These are phyloP conservation scores for Rhizoglyphus robini DNA, from an alignment of 1,140 invertebrate species.

Conservation along the genomic window DNA sequence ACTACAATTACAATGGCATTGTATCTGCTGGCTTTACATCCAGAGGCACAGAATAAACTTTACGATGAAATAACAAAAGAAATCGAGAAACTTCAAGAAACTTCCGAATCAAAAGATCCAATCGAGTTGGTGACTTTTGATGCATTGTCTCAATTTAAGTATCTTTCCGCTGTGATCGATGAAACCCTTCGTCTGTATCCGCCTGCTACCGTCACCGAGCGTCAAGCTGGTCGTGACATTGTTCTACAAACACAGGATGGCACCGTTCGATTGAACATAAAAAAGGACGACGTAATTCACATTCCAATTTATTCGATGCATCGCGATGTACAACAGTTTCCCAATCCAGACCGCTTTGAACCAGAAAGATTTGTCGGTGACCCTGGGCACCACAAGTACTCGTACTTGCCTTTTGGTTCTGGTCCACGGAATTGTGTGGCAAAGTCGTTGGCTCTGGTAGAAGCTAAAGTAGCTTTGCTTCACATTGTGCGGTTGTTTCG, in stretches of 20 bases:
- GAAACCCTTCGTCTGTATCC: conserved; percentile 34
- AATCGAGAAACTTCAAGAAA: neutral
- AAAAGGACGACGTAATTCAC: conserved; percentile 34
- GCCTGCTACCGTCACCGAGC: conserved; percentile 28
- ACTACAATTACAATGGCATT: conserved; percentile 41
- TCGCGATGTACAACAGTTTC: conserved; percentile 29
- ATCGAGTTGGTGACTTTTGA: too few relatives aligned
- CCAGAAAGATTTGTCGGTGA: conserved; percentile 21
- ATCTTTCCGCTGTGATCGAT: conserved; percentile 33
- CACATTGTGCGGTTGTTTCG: neutral
- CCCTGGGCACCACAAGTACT: conserved; percentile 24
- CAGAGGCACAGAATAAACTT: conserved; percentile 42
- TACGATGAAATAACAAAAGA: conserved; percentile 36
- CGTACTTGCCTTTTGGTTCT: conserved; percentile 31
- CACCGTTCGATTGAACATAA: conserved; percentile 27
- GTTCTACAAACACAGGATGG: neutral
- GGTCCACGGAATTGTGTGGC: conserved; percentile 33
- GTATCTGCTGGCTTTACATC: conserved; percentile 44
- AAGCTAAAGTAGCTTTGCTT: conserved; percentile 28
- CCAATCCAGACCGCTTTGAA: conserved; percentile 26
- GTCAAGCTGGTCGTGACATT: conserved; percentile 3
- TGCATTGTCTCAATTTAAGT: conserved; percentile 23
- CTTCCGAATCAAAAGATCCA: too few relatives aligned
- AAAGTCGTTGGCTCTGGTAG: conserved; percentile 28
- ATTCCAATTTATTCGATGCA: conserved; percentile 42